Evolutionary conservation across 2,888 invertebrate species (phyloP), one percentile per base, ranked within the genome.

Genomic region (Argynnis bischoffii): DNA sequence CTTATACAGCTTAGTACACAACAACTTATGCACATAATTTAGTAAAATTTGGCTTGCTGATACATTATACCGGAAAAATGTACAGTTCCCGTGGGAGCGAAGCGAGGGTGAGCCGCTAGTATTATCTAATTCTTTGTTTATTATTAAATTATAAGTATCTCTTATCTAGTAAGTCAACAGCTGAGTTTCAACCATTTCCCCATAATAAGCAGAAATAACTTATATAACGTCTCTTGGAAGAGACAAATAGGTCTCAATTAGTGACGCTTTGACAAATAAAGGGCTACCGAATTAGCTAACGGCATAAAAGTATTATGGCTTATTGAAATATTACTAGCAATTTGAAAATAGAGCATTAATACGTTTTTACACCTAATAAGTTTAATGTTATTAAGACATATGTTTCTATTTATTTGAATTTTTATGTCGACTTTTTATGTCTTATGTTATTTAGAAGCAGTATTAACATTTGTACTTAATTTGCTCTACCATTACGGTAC

Each of bases 211-310:
- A 6, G 50, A 51, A 61, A 31, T 18, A 60, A 60, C 13, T 50
- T 53, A 21, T 47, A 63, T 35, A 26, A 47, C 11, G 63, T 63
- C 35, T 51, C 21, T 64, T 16, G n/a, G 21, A 31, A 50, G 57
- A 31, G 75, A 80, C 81, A 59, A 60, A 88, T 90, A 84, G 80
- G 83, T 90, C 87, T 88, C 89, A 89, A 90, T 90, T 90, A 89
- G 89, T 80, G 77, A 60, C 53, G 63, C 65, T 64, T 60, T 66
- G 66, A 72, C 68, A 69, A 69, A 72, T 66, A 69, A 15, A 54
- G 59, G 69, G 65, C 67, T 55, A 71, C 70, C 66, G 68, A 72
- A 72, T 59, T 59, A 59, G n/a, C 66, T 69, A 69, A 64, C 66
- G 21, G 55, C 61, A 65, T 69, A 31, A 47, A 55, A 47, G 46